A percentile compares a stretch with the other conserved stretches of the same genome.
Evolutionary conservation across 2,888 invertebrate species (phyloP).

Genomic region (Drosophila mimetica): DNA sequence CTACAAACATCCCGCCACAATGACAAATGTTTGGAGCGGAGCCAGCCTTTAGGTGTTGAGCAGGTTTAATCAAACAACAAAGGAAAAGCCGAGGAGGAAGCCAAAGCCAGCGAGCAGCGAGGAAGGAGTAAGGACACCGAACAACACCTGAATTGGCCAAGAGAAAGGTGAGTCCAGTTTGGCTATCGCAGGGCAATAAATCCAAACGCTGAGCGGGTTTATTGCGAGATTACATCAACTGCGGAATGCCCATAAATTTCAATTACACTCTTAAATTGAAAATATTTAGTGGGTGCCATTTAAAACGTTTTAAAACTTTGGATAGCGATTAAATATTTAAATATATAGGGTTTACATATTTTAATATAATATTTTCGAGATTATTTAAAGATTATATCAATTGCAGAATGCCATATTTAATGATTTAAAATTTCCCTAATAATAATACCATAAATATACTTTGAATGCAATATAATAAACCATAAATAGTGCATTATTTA

Average conservation of each 20-base stretch:
- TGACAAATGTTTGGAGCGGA: conserved; percentile 49
- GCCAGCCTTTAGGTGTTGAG: conserved; percentile 50
- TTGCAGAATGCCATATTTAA: too few species aligned
- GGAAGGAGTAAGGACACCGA: conserved; percentile 16
- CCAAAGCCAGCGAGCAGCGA: too few species aligned
- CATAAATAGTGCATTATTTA: not conserved
- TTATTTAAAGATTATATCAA: too few species aligned
- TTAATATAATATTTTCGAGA: too few species aligned
- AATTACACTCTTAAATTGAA: not conserved
- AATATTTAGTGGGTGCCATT: not conserved
- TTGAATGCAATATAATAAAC: not conserved
- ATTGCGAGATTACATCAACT: not conserved
- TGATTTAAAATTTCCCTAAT: too few species aligned
- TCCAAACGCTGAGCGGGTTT: conserved; percentile 1
- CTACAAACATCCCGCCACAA: conserved; percentile 34
- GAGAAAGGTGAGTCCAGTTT: conserved; percentile 25
- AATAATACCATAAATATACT: not conserved
- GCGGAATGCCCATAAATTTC: conserved; percentile 2
- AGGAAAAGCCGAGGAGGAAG: conserved; percentile 4
- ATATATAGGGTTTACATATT: not conserved
- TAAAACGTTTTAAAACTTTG: too few species aligned
- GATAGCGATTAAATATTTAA: too few species aligned
- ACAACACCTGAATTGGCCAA: conserved; percentile 11
- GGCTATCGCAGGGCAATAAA: conserved; percentile 15
- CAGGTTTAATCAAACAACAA: conserved; percentile 37